Percentiles rank a stretch among this genome's conserved stretches.
phyloP scores from a whole-genome alignment of 2,888 invertebrate genomes.

The Rapana venosa region DNA sequence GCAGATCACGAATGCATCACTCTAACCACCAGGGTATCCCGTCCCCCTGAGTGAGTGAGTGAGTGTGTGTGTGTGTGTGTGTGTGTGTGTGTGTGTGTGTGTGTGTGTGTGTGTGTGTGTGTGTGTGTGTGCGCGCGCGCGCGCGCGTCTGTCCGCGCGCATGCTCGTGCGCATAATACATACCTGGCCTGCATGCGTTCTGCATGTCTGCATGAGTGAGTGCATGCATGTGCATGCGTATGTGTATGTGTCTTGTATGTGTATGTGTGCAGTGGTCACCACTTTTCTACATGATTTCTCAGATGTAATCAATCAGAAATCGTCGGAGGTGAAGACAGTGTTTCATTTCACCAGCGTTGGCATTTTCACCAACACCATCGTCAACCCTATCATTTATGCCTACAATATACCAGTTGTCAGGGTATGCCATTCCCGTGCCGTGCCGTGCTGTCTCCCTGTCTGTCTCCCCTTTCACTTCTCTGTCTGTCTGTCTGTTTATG shows the following conservation, averaged over 20 bases:
- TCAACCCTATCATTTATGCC: constrained; percentile 19
- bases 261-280: background rate
- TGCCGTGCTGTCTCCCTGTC: background rate
- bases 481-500: too few relatives aligned
- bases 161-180: background rate
- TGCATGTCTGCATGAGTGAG: too few relatives aligned
- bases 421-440: background rate
- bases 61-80: too few relatives aligned
- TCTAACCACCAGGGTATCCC: too few relatives aligned
- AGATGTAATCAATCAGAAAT: background rate
- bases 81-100: too few relatives aligned
- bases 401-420: background rate
- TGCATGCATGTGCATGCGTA: background rate
- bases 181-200: too few relatives aligned
- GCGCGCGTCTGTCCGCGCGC: background rate
- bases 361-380: background rate
- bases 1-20: too few relatives aligned
- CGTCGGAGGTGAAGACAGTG: background rate
- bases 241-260: background rate
- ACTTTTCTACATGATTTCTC: background rate
- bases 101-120: too few relatives aligned
- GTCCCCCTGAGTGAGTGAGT: too few relatives aligned
- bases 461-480: background rate
- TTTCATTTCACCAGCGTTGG: constrained; percentile 4
- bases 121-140: too few relatives aligned